Base-by-base conservation (phyloP, 2,888 invertebrate species). In the Poecilobothrus nobilitatus region DNA sequence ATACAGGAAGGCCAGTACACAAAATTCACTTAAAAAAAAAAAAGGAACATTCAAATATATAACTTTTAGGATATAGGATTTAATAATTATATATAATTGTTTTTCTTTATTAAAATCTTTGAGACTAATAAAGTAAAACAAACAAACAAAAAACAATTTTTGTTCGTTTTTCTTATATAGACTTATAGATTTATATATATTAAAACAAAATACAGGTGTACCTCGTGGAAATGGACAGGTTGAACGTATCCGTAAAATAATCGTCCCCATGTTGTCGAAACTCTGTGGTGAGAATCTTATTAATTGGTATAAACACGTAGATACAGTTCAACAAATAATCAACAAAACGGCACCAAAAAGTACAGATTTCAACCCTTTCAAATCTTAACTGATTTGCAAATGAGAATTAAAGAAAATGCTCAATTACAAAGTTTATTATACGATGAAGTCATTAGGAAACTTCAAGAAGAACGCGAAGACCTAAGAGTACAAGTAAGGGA, bases 381-480 rank as follows among this genome's bases (percentile, higher is more conserved):
- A 22, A 65, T 73, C n/a, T 22, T 73, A 20, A 72, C 72, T 12
- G 71, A 71, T 4, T 2, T 71, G 0, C 70, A 73, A 18, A 73
- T 72, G 71, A 21, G 69, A 18, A n/a, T 72, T 20, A 62, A 69
- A 0, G 44, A 66, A 1, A 53, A 20, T 27, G 22, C 44, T 12
- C 69, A 73, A 62, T 61, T 70, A 8, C n/a, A 15, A n/a, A 61
- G 4, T n/a, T n/a, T 61, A 61, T n/a, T 65, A 33, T n/a, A 65
- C 7, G 41, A 70, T 15, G 41, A 65, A 22, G 41, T 15, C 2
- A 65, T 67, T 5, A 66, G 67, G 22, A 69, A 65, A 41, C 12
- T 66, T 20, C 34, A 65, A 22, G 6, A 21, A 18, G 67, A 69
- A n/a, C 34, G 66, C 6, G 67, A 70, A 10, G 20, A 64, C 20